phyloP scores from a whole-genome alignment of 2,113 vertebrate genomes.

The Takifugu bimaculatus region DNA sequence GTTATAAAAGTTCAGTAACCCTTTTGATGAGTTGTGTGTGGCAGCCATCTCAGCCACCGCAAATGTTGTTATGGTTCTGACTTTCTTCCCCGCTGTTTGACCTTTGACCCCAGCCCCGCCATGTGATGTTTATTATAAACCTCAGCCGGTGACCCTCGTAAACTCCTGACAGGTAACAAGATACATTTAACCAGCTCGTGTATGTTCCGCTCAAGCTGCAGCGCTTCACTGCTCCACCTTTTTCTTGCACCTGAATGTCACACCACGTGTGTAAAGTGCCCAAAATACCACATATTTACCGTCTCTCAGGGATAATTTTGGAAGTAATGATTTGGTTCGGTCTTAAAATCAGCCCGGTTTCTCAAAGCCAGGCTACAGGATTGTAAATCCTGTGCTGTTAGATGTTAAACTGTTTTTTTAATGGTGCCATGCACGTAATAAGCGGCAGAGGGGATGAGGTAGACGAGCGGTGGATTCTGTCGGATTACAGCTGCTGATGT shows the following conservation, averaged over 20 bases:
- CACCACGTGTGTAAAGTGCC: constrained; percentile 9
- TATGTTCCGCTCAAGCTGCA: constrained; percentile 1
- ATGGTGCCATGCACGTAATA: constrained; percentile 32
- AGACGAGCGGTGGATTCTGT: constrained; percentile 13
- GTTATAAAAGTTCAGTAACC: background rate
- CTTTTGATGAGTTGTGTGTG: constrained; percentile 4
- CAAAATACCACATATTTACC: constrained; percentile 3
- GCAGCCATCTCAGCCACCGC: no score
- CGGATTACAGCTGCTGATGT: constrained; percentile 52
- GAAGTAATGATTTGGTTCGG: constrained; percentile 17
- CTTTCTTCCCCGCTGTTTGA: background rate
- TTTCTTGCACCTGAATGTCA: constrained; percentile 17
- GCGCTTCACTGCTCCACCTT: constrained; percentile 13
- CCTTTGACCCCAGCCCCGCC: constrained; percentile 18
- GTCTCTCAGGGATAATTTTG: constrained; percentile 8
- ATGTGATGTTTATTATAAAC: constrained; percentile 19
- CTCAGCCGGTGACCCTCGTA: constrained; percentile 25
- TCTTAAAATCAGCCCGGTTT: constrained; percentile 6
- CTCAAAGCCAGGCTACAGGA: constrained; percentile 18
- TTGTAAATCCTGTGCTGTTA: constrained; percentile 45
- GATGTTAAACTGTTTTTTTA: constrained; percentile 4
- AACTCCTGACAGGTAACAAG: constrained; percentile 33
- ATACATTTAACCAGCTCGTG: constrained; percentile 8
- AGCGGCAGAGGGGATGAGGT: constrained; percentile 34
- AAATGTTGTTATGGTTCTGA: background rate